Base-by-base conservation (phyloP, 2,888 invertebrate genomes). In the Exocentrus adspersus region DNA sequence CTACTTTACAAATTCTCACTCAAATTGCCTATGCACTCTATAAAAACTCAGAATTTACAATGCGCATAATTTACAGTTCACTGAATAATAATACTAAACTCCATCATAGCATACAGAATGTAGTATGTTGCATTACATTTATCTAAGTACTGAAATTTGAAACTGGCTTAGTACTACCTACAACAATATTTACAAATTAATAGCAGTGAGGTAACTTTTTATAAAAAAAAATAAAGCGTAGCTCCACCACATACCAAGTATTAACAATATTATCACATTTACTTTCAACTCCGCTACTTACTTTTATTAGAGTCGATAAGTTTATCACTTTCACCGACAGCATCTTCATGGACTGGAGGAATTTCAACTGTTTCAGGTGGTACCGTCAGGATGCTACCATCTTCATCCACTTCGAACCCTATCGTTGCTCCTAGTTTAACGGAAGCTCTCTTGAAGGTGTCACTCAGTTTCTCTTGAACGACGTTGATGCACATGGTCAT, bases 401-500 rank as follows among this genome's bases (percentile, higher is more conserved):
- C 91, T 72, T 91, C 91, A 2, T 89, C 87, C 48, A 92, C 87
- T 63, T 88, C 88, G 46, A 93, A 83, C 2, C 94, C 94, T 68
- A 95, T 92, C 1, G 93, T 93, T 19, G 93, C 92, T 1, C 94
- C 92, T 48, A 95, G 87, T 79, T 94, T 95, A 17, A 90, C 90
- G 75, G 92, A 93, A 0, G 94, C 94, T 70, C 91, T 89, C 72
- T 89, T 90, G 78, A 95, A 95, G 0, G 93, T 93, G 80, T 93
- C 89, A 46, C 92, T 92, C 43, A 90, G 75, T 42, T 71, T 71
- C n/a, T 91, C 90, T 85, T 97, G 97, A 0, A 97, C 95, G 12
- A 98, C 96, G 78, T 97, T 97, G 75, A 98, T 94, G 82, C 95
- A 95, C 97, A 98, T 97, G 71, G 97, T 95, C 53, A 97, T 97